phyloP scores from a whole-genome alignment of 64 coral and sea anemone genomes.

The Exaiptasia diaphana region DNA sequence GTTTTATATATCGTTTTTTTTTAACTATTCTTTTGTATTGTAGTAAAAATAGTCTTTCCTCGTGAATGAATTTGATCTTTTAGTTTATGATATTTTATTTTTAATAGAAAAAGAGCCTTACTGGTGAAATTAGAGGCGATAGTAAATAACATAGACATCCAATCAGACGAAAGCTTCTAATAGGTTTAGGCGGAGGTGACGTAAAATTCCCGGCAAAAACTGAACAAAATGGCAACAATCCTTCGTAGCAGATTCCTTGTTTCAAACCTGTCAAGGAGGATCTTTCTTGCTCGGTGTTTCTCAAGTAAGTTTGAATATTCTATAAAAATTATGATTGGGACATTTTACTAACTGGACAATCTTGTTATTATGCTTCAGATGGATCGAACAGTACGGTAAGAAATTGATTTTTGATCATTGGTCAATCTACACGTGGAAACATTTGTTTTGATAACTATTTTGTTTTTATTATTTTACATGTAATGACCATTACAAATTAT shows the following conservation, averaged over 20 bases:
- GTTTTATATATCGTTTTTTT: too few species aligned
- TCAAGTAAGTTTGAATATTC: conserved; percentile 34
- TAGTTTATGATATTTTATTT: background rate
- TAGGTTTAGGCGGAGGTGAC: background rate
- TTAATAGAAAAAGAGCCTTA: background rate
- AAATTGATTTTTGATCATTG: background rate
- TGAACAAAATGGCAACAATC: conserved; percentile 58
- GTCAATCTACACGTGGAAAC: too few species aligned
- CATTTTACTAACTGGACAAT: background rate
- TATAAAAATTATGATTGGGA: too few species aligned
- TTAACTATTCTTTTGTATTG: too few species aligned
- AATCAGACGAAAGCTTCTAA: background rate
- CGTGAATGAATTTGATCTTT: background rate
- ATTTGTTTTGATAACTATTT: too few species aligned
- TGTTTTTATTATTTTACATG: too few species aligned
- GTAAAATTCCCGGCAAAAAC: background rate
- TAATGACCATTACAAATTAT: too few species aligned
- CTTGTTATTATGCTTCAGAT: conserved; percentile 1
- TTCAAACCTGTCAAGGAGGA: background rate
- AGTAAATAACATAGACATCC: background rate
- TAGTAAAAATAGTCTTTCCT: background rate
- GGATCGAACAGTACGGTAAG: background rate
- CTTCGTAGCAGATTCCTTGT: background rate
- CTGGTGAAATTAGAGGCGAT: background rate
- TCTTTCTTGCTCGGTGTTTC: conserved; percentile 14